These are phyloP conservation scores for Lepidochrysops patricia DNA, from an alignment of 2,888 invertebrate genomes.

Conservation along the genomic window DNA sequence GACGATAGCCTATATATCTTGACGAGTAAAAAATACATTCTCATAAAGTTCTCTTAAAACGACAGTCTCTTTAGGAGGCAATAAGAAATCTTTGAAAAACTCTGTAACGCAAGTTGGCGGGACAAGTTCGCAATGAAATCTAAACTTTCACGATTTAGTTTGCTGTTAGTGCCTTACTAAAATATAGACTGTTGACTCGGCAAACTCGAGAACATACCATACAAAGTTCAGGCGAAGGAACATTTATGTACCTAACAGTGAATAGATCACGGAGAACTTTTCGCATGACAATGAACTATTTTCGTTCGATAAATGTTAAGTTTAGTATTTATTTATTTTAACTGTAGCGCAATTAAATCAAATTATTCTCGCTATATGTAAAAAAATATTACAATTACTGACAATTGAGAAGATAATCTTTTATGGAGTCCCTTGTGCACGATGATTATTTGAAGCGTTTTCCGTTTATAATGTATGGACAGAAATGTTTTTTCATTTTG, in stretches of 20 bases:
- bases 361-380: no score
- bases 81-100: constrained; percentile 1
- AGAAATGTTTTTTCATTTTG: no score
- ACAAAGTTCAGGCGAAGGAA: neutral
- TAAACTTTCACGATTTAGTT: constrained; percentile 17
- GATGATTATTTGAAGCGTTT: no score
- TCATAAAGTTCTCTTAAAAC: neutral
- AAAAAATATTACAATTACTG: no score
- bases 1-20: no score
- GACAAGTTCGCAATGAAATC: constrained; percentile 13
- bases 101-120: neutral
- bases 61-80: neutral
- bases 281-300: neutral
- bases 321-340: neutral
- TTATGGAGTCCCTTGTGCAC: no score
- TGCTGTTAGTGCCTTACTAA: constrained; percentile 14
- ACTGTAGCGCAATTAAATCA: no score
- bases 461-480: no score
- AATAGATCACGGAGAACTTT: neutral
- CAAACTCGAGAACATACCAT: neutral
- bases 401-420: no score
- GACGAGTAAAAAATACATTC: no score
- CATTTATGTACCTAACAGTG: neutral
- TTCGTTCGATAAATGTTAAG: neutral
- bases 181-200: constrained; percentile 14